A percentile compares a stretch with the other conserved stretches of the same genome.
Conservation (phyloP, 1,140 invertebrate species). For the Chironomus tepperi region DNA sequence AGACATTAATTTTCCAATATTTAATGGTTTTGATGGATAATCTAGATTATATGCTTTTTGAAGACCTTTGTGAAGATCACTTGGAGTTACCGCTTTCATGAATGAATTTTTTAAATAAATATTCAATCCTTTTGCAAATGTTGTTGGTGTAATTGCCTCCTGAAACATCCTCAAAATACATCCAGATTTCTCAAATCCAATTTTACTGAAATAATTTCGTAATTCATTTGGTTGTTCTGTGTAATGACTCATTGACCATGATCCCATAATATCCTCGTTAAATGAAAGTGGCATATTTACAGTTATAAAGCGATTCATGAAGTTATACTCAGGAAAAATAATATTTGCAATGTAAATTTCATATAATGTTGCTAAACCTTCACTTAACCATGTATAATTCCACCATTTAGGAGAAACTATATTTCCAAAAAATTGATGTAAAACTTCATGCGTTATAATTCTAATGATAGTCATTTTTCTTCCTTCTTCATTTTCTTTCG, state of each 20-base stretch:
- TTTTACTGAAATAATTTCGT: not conserved
- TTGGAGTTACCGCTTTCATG: not conserved
- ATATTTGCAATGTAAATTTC: slow-evolving; percentile 26
- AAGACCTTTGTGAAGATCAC: not conserved
- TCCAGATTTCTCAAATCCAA: not conserved
- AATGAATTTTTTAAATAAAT: not conserved
- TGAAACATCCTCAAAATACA: not conserved
- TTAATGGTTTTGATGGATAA: not conserved
- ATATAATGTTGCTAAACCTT: slow-evolving; percentile 36
- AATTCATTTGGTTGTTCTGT: not conserved
- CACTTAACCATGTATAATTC: slow-evolving; percentile 40
- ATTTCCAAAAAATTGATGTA: slow-evolving; percentile 46
- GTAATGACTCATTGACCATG: not conserved
- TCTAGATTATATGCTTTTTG: not conserved
- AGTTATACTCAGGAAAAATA: not conserved
- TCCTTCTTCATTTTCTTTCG: slow-evolving; percentile 27
- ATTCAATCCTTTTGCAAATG: not conserved
- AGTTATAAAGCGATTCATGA: not conserved
- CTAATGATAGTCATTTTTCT: slow-evolving; percentile 30
- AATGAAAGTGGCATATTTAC: not conserved
- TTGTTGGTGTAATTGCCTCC: not conserved
- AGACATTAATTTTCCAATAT: slow-evolving; percentile 57
- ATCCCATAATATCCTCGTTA: not conserved
- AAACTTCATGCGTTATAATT: slow-evolving; percentile 40
- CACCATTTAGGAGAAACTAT: slow-evolving; percentile 41